Conservation (phyloP, 2,113 vertebrate genomes). For the Fregata magnificens region DNA sequence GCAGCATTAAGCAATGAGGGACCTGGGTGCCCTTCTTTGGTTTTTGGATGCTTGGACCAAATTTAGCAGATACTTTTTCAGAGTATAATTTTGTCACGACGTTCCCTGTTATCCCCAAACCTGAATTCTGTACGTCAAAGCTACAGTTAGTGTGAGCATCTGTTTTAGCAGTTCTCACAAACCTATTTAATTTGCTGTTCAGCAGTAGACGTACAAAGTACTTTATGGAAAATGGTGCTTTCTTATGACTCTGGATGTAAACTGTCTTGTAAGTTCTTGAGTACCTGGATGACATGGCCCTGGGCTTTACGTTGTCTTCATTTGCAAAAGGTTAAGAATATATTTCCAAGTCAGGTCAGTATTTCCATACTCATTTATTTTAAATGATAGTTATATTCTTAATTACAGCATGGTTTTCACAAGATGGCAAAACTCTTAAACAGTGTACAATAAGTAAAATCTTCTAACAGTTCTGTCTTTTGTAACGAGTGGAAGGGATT, state of each 20-base stretch:
- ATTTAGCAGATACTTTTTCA: constrained; percentile 33
- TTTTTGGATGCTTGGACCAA: constrained; percentile 68
- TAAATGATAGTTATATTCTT: neutral
- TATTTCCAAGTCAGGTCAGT: neutral
- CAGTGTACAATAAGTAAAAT: neutral
- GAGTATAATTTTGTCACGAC: neutral
- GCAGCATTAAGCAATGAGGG: neutral
- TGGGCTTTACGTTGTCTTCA: neutral
- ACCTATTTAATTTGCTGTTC: neutral
- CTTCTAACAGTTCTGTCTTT: constrained; percentile 21
- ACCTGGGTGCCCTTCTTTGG: neutral
- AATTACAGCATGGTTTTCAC: neutral
- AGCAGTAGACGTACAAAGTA: neutral
- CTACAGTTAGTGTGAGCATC: neutral
- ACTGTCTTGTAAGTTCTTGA: neutral
- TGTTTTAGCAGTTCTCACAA: constrained; percentile 44
- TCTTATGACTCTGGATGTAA: neutral
- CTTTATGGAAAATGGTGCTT: constrained; percentile 14
- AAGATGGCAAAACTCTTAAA: neutral
- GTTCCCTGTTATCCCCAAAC: neutral
- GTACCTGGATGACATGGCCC: neutral
- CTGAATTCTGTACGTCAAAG: constrained; percentile 41
- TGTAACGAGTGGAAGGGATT: constrained; percentile 32
- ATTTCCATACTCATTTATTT: neutral
- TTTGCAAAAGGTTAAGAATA: neutral